Base-by-base conservation (phyloP, 1,140 invertebrate genomes). In the Sesamia nonagrioides region DNA sequence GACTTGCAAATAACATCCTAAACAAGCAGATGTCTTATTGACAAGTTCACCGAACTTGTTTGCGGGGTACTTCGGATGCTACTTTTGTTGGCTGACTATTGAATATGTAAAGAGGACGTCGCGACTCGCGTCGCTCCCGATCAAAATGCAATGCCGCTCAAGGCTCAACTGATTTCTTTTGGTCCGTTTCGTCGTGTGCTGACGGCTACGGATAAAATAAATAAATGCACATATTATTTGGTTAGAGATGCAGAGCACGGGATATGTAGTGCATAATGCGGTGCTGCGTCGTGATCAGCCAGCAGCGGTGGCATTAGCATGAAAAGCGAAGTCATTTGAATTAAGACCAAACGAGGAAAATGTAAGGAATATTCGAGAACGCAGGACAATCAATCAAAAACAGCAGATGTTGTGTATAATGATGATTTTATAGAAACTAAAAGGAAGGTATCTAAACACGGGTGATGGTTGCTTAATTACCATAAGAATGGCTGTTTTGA, bases 151-250 rank as follows among this genome's bases (percentile, higher is more conserved):
- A 77, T 68, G 69, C 37, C 73, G 52, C 75, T 48, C 18, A 68
- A 73, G 60, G 52, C 75, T 48, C 35, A 68, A 73, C 61, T 42
- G 75, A 78, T 81, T 81, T 78, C 80, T 81, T 81, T 81, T 45
- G 40, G 37, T 77, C 61, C 37, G 13, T n/a, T 35, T 77, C 27
- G 48, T 37, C 35, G 60, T 68, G 42, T 76, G 73, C 56, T 63
- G 78, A 58, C 77, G 68, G 37, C 68, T 75, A 77, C 61, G 73
- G 77, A 79, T 82, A 83, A 86, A 86, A 84, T 85, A 88, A 90
- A 91, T 90, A 86, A 86, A 92, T 93, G 90, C 88, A 91, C 91
- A 93, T 91, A 92, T 86, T 90, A 92, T 92, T 92, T 92, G 87
- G 87, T 89, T 88, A 88, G 85, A 80, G 82, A 91, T 86, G 84